Percentiles rank a stretch among this genome's conserved stretches.
Conservation (phyloP, 2,888 invertebrate species). For the Dorcus hopei region DNA sequence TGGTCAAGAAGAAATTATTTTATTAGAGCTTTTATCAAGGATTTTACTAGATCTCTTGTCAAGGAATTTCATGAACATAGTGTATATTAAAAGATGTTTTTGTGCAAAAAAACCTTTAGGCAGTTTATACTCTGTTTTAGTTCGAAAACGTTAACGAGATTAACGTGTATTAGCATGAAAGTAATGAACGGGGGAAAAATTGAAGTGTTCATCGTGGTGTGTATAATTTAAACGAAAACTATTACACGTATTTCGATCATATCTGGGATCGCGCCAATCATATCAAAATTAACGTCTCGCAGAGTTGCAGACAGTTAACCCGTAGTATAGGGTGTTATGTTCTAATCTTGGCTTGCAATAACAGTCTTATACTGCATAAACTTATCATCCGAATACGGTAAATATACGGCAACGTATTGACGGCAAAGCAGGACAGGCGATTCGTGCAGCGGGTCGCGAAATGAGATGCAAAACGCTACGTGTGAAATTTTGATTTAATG, state of each 20-base stretch:
- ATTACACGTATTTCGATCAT: neutral
- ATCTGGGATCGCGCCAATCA: constrained; percentile 7
- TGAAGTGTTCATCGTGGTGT: neutral
- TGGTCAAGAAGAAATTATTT: no score
- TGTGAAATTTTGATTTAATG: constrained; percentile 28
- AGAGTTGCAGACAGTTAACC: constrained; percentile 4
- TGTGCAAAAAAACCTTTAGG: no score
- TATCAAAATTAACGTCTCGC: constrained; percentile 9
- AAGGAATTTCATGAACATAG: no score
- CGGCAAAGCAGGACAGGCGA: constrained; percentile 1
- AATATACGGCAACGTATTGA: neutral
- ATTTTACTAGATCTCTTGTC: no score
- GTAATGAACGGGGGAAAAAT: neutral
- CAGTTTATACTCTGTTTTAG: no score
- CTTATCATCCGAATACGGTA: constrained; percentile 1
- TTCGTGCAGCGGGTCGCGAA: constrained; percentile 1
- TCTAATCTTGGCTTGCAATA: constrained; percentile 5
- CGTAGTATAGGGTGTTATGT: constrained; percentile 6
- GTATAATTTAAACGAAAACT: neutral
- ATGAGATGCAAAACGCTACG: constrained; percentile 10
- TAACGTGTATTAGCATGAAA: no score
- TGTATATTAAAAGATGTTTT: no score
- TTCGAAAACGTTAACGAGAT: no score
- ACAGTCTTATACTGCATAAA: constrained; percentile 5
- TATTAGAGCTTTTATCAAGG: no score